phyloP scores from a whole-genome alignment of 1,140 invertebrate genomes.

The Pseudomyrmex gracilis region DNA sequence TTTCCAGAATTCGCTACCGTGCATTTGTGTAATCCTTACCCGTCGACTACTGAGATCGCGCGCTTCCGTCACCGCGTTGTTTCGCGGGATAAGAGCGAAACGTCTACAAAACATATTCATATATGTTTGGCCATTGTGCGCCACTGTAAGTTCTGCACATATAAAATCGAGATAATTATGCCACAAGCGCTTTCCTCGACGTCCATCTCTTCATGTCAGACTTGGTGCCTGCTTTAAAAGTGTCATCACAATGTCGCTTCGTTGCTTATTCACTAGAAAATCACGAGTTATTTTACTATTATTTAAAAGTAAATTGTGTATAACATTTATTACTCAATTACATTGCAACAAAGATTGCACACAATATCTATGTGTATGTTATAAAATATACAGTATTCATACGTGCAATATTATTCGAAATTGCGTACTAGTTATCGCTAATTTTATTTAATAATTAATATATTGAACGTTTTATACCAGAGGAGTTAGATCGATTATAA shows the following conservation, averaged over 20 bases:
- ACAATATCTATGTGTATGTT: background rate
- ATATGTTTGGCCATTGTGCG: constrained; percentile 1
- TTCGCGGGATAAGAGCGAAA: background rate
- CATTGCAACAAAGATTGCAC: background rate
- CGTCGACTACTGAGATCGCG: constrained; percentile 14
- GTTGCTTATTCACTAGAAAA: background rate
- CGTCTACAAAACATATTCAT: background rate
- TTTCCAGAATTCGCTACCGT: constrained; percentile 55
- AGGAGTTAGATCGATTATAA: background rate
- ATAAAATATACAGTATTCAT: background rate
- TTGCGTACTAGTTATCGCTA: background rate
- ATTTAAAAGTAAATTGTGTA: background rate
- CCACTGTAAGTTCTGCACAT: background rate
- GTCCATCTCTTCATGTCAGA: background rate
- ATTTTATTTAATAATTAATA: constrained; percentile 12
- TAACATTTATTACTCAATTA: constrained; percentile 11
- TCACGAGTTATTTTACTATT: background rate
- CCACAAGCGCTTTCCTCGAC: background rate
- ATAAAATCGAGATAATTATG: constrained; percentile 36
- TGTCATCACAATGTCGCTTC: background rate
- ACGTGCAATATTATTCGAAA: background rate
- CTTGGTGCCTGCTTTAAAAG: background rate
- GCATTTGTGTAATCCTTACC: constrained; percentile 66
- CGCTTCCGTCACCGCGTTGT: constrained; percentile 12
- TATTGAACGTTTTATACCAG: background rate